These are phyloP conservation scores for Lepeophtheirus nordmannii DNA, from an alignment of 2,888 invertebrate genomes.

Conservation along the genomic window DNA sequence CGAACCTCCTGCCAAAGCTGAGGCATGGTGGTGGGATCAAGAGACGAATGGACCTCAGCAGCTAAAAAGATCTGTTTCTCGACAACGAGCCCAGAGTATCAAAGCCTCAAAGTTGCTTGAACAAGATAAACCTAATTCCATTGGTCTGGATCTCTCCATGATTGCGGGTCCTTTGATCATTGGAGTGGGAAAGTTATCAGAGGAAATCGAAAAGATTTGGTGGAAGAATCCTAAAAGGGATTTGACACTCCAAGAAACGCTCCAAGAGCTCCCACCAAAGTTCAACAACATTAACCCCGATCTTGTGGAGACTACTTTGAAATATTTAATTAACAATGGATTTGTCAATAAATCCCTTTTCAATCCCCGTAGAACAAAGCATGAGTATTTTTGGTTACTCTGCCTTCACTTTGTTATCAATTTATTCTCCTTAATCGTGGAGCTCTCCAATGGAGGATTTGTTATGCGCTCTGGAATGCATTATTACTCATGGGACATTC, in stretches of 20 bases:
- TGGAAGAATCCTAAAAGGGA: slow-evolving; percentile 17
- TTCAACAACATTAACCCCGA: not conserved
- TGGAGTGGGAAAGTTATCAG: not conserved
- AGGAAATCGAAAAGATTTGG: slow-evolving; percentile 10
- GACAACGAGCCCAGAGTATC: not conserved
- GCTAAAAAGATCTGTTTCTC: not conserved
- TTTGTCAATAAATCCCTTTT: slow-evolving; percentile 7
- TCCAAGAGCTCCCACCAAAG: not conserved
- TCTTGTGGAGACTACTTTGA: not conserved
- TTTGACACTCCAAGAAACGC: not conserved
- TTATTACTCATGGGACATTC: slow-evolving; percentile 20
- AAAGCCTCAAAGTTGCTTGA: not conserved
- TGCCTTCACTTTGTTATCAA: slow-evolving; percentile 9
- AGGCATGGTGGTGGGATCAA: not conserved
- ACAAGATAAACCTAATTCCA: not conserved
- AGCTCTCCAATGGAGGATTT: slow-evolving; percentile 9
- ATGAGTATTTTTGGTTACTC: slow-evolving; percentile 16
- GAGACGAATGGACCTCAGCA: not conserved
- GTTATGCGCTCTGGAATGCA: not conserved
- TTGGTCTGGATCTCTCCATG: slow-evolving; percentile 5
- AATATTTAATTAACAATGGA: slow-evolving; percentile 6
- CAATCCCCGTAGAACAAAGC: slow-evolving; percentile 20
- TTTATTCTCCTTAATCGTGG: not conserved
- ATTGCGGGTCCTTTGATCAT: not conserved
- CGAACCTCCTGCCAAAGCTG: not conserved